These are phyloP conservation scores for Coregonus ussuriensis DNA, from an alignment of 2,797 vertebrate species.

Conservation along the genomic window DNA sequence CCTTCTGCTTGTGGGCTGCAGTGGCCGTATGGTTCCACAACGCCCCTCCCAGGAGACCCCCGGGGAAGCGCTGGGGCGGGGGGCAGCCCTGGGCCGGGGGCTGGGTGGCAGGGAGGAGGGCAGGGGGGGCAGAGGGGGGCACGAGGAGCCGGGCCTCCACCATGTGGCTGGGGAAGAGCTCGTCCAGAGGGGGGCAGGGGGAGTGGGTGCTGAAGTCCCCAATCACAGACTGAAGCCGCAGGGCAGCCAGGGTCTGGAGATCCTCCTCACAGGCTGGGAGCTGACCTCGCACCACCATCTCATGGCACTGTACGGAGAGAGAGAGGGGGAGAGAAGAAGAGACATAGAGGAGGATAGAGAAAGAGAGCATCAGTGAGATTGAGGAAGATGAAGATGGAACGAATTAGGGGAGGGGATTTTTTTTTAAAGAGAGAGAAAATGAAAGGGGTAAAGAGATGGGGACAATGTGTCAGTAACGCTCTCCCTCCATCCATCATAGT, in stretches of 20 bases:
- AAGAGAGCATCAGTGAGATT: not conserved
- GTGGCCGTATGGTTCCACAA: constrained; percentile 80
- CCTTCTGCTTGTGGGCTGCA: constrained; percentile 78
- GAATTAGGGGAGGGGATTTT: not conserved
- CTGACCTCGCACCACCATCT: constrained; percentile 88
- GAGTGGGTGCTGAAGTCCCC: constrained; percentile 84
- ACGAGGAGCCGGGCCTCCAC: constrained; percentile 73
- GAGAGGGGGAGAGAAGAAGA: not conserved
- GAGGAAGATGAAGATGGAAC: not conserved
- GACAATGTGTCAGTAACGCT: constrained; percentile 45
- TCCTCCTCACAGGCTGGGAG: constrained; percentile 87
- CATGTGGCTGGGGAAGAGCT: constrained; percentile 79
- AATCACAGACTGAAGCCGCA: constrained; percentile 87
- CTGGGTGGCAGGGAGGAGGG: constrained; percentile 56
- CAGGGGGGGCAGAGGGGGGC: constrained; percentile 55
- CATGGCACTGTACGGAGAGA: constrained; percentile 78
- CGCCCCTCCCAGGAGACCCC: constrained; percentile 67
- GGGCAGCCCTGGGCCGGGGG: constrained; percentile 60
- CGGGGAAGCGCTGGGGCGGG: constrained; percentile 66
- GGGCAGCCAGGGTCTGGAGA: constrained; percentile 84
- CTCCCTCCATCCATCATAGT: constrained; percentile 48
- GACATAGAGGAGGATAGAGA: not conserved
- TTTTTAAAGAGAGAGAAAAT: constrained; percentile 25
- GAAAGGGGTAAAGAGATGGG: not conserved
- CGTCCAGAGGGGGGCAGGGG: constrained; percentile 82